phyloP scores from a whole-genome alignment of 2,113 vertebrate genomes.

The Opisthocomus hoazin region DNA sequence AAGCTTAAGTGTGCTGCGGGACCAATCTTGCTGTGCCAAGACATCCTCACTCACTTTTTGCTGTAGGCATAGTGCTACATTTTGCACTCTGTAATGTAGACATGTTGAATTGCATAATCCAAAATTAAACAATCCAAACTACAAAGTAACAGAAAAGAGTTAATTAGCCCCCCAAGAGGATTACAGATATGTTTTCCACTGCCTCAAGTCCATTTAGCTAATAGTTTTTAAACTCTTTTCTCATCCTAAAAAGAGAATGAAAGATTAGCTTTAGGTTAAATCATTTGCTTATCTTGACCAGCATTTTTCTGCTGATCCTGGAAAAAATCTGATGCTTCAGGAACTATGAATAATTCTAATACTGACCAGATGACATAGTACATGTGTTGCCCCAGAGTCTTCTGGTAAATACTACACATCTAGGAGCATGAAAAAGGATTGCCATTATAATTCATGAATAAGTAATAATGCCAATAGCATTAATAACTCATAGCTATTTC shows the following conservation, averaged over 20 bases:
- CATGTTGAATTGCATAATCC: conserved; percentile 6
- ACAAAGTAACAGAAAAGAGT: neutral
- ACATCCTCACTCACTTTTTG: neutral
- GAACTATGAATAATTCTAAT: neutral
- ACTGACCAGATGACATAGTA: neutral
- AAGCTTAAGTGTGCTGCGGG: neutral
- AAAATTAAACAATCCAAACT: conserved; percentile 22
- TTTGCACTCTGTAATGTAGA: neutral
- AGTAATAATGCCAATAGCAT: neutral
- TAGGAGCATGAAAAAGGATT: neutral
- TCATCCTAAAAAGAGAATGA: neutral
- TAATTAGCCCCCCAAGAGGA: conserved; percentile 15
- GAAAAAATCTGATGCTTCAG: neutral
- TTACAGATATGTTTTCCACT: neutral
- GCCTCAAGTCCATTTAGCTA: neutral
- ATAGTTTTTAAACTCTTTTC: neutral
- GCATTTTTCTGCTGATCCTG: neutral
- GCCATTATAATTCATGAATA: neutral
- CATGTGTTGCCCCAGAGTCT: neutral
- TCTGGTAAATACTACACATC: neutral
- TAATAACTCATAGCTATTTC: neutral
- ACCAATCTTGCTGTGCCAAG: neutral
- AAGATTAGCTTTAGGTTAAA: neutral
- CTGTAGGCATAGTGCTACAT: neutral
- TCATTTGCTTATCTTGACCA: neutral